Percentiles rank a stretch among this genome's conserved stretches.
These are phyloP conservation scores for Caenorhabditis virilis DNA, from an alignment of 2,888 invertebrate species.

Conservation along the genomic window DNA sequence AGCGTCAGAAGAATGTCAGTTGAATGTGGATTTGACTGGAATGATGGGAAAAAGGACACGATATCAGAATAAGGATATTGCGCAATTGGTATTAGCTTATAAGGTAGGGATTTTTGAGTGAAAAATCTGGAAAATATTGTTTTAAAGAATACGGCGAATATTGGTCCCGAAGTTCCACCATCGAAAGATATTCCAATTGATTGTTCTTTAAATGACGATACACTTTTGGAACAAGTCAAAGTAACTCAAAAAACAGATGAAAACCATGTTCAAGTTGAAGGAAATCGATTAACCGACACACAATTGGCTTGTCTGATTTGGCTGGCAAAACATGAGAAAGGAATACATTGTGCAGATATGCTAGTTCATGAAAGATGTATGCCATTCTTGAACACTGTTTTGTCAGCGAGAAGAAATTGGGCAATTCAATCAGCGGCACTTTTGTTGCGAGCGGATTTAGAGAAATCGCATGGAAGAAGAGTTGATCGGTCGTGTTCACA, in stretches of 20 bases:
- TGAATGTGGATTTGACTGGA: conserved; percentile 70
- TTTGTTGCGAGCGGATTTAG: conserved; percentile 79
- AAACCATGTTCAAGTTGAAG: conserved; percentile 15
- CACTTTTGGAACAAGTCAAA: conserved; percentile 79
- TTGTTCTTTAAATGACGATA: conserved; percentile 82
- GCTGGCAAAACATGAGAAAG: conserved; percentile 75
- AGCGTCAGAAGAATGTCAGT: conserved; percentile 18
- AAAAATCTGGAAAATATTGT: background rate
- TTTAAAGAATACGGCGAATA: too few species aligned
- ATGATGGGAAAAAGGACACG: conserved; percentile 87
- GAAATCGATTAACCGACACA: conserved; percentile 6
- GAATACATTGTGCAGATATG: conserved; percentile 81
- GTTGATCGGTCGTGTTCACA: conserved; percentile 79
- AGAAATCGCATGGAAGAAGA: conserved; percentile 80
- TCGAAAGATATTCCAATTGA: conserved; percentile 70
- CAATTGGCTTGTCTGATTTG: conserved; percentile 79
- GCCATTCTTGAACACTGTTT: conserved; percentile 77
- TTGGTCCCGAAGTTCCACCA: background rate
- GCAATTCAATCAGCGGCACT: conserved; percentile 79
- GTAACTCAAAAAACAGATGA: conserved; percentile 76
- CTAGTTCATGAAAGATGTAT: conserved; percentile 81
- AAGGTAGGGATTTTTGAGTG: conserved; percentile 17
- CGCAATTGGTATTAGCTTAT: conserved; percentile 76
- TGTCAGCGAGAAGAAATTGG: conserved; percentile 79
- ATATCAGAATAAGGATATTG: conserved; percentile 81